Evolutionary conservation across 1,140 invertebrate genomes (phyloP).

Genomic region (Leptinotarsa lineolata): DNA sequence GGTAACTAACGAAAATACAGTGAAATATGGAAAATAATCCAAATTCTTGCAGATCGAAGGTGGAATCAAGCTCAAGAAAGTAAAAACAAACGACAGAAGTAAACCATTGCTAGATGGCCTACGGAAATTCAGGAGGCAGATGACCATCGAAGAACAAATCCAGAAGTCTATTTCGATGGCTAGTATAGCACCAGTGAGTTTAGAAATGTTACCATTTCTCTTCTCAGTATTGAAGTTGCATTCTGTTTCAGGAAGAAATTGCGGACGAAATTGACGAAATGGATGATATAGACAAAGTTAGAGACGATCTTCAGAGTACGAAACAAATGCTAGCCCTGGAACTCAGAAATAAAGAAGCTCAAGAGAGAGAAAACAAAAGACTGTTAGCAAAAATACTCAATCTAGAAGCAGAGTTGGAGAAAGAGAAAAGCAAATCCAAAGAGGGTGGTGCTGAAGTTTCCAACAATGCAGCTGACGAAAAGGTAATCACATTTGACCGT

Average conservation of each 20-base stretch:
- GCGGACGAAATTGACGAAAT: constrained; percentile 75
- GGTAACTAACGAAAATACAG: constrained; percentile 34
- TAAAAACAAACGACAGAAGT: constrained; percentile 83
- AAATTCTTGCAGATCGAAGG: constrained; percentile 65
- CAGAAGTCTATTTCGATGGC: constrained; percentile 76
- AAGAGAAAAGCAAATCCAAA: constrained; percentile 60
- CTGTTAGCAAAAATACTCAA: constrained; percentile 76
- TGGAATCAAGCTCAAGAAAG: constrained; percentile 76
- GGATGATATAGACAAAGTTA: constrained; percentile 88
- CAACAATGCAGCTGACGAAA: constrained; percentile 45
- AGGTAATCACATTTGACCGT: constrained; percentile 40
- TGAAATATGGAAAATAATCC: not conserved
- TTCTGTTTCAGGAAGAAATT: constrained; percentile 50
- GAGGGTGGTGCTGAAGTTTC: constrained; percentile 25
- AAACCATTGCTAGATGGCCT: constrained; percentile 82
- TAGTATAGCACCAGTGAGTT: constrained; percentile 54
- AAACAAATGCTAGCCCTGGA: constrained; percentile 88
- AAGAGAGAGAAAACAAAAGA: constrained; percentile 84
- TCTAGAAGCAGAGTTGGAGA: constrained; percentile 76
- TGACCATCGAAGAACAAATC: constrained; percentile 86
- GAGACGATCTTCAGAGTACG: constrained; percentile 87
- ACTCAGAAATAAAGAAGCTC: constrained; percentile 81
- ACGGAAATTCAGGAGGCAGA: constrained; percentile 82
- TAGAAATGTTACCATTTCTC: not conserved
- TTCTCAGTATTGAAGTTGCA: not conserved